These are phyloP conservation scores for Amyelois transitella DNA, from an alignment of 1,140 invertebrate species.

Conservation along the genomic window DNA sequence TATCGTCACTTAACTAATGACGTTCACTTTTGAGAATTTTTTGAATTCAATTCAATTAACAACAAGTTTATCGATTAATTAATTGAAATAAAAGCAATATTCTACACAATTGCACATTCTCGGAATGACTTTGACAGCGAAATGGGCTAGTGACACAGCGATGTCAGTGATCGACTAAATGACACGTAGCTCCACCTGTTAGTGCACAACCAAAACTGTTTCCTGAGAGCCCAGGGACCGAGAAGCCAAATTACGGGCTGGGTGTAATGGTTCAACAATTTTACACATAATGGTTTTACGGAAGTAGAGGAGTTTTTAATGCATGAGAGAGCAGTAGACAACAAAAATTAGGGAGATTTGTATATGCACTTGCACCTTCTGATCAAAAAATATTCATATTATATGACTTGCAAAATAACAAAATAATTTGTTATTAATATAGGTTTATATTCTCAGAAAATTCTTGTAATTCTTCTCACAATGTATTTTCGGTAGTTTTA, in stretches of 20 bases:
- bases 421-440: no score
- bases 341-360: neutral
- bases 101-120: slow-evolving; percentile 39
- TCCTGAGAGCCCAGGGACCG: slow-evolving; percentile 54
- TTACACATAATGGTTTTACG: slow-evolving; percentile 45
- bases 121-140: slow-evolving; percentile 49
- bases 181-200: slow-evolving; percentile 68
- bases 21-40: slow-evolving; percentile 14
- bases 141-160: slow-evolving; percentile 34
- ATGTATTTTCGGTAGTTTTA: no score
- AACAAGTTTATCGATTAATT: slow-evolving; percentile 20
- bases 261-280: slow-evolving; percentile 52
- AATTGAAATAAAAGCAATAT: slow-evolving; percentile 31
- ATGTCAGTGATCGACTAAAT: slow-evolving; percentile 40
- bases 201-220: slow-evolving; percentile 38
- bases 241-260: slow-evolving; percentile 57
- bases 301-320: slow-evolving; percentile 27
- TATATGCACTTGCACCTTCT: neutral
- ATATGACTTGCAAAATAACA: no score
- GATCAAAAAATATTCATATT: no score
- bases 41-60: slow-evolving; percentile 4
- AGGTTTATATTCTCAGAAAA: no score
- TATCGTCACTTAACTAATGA: slow-evolving; percentile 45
- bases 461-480: no score
- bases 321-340: slow-evolving; percentile 16